Base-by-base conservation (phyloP, 2,113 vertebrate species). In the Serinus canaria region DNA sequence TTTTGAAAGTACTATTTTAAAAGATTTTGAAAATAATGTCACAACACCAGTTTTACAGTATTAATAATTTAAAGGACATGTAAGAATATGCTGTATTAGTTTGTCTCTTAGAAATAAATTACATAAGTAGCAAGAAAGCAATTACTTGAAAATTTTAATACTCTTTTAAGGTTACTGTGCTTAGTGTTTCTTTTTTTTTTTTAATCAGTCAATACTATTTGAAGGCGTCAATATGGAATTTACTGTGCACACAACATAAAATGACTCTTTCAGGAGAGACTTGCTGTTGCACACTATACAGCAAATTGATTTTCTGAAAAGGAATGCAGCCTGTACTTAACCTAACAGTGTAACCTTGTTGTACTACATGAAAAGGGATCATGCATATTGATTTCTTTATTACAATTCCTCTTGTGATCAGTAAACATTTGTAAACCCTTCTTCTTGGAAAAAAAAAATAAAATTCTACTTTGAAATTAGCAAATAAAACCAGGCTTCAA, bases 271-370 rank as follows among this genome's bases (percentile, higher is more conserved):
- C 95, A 93, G 95, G 95, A 95, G 89, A 97, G 98, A 96, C 98
- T 92, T 97, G 98, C 96, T 98, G 96, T 96, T 97, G 96, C 97
- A 97, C 97, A 98, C 98, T 98, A 98, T 97, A 98, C 98, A 97
- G 97, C 98, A 97, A 98, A 99, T 99, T 98, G 98, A 99, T 99
- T 99, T 99, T 99, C 98, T 98, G 98, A 98, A 98, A 98, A 98
- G 99, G 98, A 98, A 98, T 98, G 98, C 98, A 98, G 98, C 98
- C 98, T 97, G 98, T 98, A 97, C 99, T 99, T 99, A 99, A 99
- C 98, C 98, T 99, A 99, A 99, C 98, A 98, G 97, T 98, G 98
- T 99, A 99, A 99, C 98, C 98, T 98, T 98, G 98, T 97, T 98
- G 98, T 98, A 98, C 98, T 98, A 98, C 98, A 98, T 98, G 98